Percentiles rank a stretch among this genome's conserved stretches.
Evolutionary conservation across 2,113 vertebrate genomes (phyloP).

Genomic region (Oryzias woworae): DNA sequence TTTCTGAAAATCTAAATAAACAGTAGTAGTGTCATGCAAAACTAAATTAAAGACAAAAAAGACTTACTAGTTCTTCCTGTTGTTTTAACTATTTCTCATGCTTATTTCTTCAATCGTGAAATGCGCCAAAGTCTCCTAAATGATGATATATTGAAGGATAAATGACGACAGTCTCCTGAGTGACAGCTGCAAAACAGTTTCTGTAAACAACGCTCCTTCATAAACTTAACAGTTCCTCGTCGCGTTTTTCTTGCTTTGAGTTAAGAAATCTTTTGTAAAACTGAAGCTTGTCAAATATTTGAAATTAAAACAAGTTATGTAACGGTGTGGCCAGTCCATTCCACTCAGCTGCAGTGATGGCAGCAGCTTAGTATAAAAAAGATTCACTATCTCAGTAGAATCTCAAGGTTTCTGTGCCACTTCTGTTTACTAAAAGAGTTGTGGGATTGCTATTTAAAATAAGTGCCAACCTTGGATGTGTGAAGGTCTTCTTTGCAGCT

Average conservation of each 20-base stretch:
- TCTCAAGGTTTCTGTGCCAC: conserved; percentile 28
- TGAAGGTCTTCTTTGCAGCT: neutral
- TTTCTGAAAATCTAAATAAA: conserved; percentile 1
- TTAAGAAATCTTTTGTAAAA: no score
- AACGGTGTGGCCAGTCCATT: conserved; percentile 1
- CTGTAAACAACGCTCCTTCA: neutral
- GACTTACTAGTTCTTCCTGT: conserved; percentile 15
- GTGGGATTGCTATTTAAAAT: conserved; percentile 13
- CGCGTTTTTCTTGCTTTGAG: neutral
- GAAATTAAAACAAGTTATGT: neutral
- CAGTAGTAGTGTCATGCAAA: neutral
- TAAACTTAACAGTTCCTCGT: conserved; percentile 13
- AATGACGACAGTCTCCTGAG: conserved; percentile 8
- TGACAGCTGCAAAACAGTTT: conserved; percentile 13
- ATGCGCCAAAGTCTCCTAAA: conserved; percentile 14
- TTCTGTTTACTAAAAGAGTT: conserved; percentile 1
- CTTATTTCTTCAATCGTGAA: conserved; percentile 23
- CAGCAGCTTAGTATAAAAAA: neutral
- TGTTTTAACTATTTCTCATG: conserved; percentile 7
- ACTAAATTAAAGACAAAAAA: conserved; percentile 5
- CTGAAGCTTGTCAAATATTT: no score
- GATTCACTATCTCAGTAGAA: conserved; percentile 1
- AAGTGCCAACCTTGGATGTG: conserved; percentile 15
- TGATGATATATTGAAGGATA: conserved; percentile 21
- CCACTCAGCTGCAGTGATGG: neutral